phyloP scores from a whole-genome alignment of 2,113 vertebrate species.

The Epinephelus cyanopodus region DNA sequence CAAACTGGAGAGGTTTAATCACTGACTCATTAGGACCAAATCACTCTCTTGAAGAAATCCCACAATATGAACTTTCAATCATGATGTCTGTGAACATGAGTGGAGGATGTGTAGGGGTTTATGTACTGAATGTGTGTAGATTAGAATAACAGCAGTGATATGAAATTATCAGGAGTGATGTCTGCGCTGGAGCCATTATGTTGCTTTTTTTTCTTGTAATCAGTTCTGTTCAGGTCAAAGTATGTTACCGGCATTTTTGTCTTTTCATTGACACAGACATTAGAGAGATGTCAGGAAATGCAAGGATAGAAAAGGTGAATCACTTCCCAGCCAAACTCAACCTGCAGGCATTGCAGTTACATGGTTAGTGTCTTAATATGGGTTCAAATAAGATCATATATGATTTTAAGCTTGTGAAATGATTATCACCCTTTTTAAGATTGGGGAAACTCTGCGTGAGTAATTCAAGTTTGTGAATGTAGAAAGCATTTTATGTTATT shows the following conservation, averaged over 20 bases:
- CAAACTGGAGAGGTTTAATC: constrained; percentile 1
- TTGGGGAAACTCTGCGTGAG: neutral
- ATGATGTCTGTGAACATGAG: constrained; percentile 2
- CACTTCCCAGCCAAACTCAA: neutral
- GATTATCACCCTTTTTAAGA: neutral
- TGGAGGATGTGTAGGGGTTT: neutral
- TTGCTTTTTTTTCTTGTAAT: neutral
- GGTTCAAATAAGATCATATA: neutral
- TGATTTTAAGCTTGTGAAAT: neutral
- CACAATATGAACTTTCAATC: constrained; percentile 40
- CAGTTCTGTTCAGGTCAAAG: neutral
- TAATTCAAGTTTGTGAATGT: neutral
- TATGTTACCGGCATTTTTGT: neutral
- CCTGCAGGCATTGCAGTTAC: neutral
- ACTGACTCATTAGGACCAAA: constrained; percentile 30
- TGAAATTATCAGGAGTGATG: neutral
- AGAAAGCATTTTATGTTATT: no score
- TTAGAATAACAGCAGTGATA: neutral
- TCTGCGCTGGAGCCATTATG: neutral
- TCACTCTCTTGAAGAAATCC: constrained; percentile 28
- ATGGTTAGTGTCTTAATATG: neutral
- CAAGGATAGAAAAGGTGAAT: neutral
- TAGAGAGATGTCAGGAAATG: neutral
- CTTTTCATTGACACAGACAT: neutral
- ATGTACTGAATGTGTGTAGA: neutral